These are phyloP conservation scores for Leptoteleia sp. DNA, from an alignment of 1,140 invertebrate species.

Conservation along the genomic window DNA sequence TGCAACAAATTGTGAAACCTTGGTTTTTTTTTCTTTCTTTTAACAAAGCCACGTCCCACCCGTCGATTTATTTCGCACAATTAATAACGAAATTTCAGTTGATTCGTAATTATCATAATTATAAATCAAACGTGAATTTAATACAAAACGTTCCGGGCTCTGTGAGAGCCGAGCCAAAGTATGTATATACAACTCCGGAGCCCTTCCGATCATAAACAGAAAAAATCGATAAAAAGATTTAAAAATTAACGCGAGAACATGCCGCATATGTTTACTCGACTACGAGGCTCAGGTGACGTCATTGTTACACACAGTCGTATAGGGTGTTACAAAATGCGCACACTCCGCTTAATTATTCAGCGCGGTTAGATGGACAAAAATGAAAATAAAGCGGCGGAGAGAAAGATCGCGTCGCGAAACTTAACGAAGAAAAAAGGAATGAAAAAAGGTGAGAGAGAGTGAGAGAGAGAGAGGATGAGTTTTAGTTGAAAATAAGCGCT, in stretches of 20 bases:
- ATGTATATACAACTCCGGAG: slow-evolving; percentile 46
- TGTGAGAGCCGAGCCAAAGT: slow-evolving; percentile 26
- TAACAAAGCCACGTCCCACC: too few relatives aligned
- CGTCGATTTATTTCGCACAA: neutral
- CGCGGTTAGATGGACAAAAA: slow-evolving; percentile 40
- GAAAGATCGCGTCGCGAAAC: too few relatives aligned
- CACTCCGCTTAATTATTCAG: slow-evolving; percentile 45
- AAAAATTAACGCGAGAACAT: slow-evolving; percentile 63
- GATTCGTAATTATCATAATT: slow-evolving; percentile 16
- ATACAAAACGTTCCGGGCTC: slow-evolving; percentile 15
- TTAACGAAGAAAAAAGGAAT: too few relatives aligned
- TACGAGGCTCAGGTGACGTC: slow-evolving; percentile 60
- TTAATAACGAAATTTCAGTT: too few relatives aligned
- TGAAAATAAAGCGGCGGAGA: too few relatives aligned
- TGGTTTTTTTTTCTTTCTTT: too few relatives aligned
- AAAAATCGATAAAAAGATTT: slow-evolving; percentile 66
- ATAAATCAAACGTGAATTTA: slow-evolving; percentile 16
- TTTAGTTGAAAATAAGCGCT: slow-evolving; percentile 15
- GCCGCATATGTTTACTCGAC: slow-evolving; percentile 63
- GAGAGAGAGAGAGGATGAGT: too few relatives aligned
- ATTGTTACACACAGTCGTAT: slow-evolving; percentile 62
- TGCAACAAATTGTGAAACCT: too few relatives aligned
- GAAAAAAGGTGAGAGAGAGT: too few relatives aligned
- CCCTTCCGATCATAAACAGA: slow-evolving; percentile 60
- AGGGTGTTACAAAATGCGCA: slow-evolving; percentile 60